Conservation (phyloP, 92 coral and sea anemone genomes). For the Muricea muricata region DNA sequence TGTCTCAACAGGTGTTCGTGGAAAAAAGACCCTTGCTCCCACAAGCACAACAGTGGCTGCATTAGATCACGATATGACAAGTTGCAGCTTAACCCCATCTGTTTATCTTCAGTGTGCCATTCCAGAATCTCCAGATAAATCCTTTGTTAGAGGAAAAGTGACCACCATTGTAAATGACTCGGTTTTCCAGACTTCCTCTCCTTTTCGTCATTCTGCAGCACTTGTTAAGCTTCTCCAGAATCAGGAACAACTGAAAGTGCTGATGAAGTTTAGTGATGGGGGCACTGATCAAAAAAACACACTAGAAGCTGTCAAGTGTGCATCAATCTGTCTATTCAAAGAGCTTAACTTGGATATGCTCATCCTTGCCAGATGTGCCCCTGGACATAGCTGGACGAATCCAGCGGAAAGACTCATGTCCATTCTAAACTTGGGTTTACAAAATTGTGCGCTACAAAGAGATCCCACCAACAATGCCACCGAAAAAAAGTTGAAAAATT, state of each 20-base stretch:
- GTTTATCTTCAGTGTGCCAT: slow-evolving; percentile 47
- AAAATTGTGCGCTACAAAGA: not conserved
- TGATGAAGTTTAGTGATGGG: slow-evolving; percentile 55
- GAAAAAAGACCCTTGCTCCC: too few relatives aligned
- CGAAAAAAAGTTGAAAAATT: not conserved
- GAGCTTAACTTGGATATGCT: slow-evolving; percentile 23
- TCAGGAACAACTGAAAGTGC: not conserved
- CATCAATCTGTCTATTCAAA: slow-evolving; percentile 18
- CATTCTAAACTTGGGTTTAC: slow-evolving; percentile 1
- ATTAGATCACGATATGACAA: too few relatives aligned
- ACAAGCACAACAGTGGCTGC: too few relatives aligned
- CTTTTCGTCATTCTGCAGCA: slow-evolving; percentile 64
- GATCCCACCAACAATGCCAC: not conserved
- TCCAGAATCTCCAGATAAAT: slow-evolving; percentile 53
- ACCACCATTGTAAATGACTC: slow-evolving; percentile 53
- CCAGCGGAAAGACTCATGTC: slow-evolving; percentile 19
- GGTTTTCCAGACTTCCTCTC: slow-evolving; percentile 52
- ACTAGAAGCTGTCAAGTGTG: slow-evolving; percentile 50
- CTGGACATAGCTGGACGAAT: slow-evolving; percentile 21
- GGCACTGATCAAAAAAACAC: slow-evolving; percentile 55
- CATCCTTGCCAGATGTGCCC: slow-evolving; percentile 55
- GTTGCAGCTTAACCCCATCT: too few relatives aligned
- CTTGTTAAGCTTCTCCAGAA: not conserved
- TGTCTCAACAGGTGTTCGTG: too few relatives aligned
- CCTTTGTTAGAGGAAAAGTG: slow-evolving; percentile 64